phyloP scores from a whole-genome alignment of 2,113 vertebrate species.

The Oryzias curvinotus region DNA sequence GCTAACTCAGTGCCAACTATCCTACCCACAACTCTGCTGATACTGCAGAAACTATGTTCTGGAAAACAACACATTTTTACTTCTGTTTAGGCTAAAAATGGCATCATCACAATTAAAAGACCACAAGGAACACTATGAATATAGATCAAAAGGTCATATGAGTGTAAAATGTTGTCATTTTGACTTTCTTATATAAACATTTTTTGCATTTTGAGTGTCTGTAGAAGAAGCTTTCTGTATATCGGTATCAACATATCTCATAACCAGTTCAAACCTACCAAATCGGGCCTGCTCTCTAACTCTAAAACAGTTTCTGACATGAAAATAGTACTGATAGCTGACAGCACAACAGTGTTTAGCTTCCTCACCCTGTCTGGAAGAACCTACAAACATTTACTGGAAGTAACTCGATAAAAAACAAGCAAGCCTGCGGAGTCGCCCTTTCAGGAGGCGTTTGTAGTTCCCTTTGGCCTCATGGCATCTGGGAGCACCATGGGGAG shows the following conservation, averaged over 20 bases:
- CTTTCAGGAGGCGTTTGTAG: conserved; percentile 58
- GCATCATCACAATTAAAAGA: too few relatives aligned
- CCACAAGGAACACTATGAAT: too few relatives aligned
- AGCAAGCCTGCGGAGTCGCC: conserved; percentile 25
- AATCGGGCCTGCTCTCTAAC: not conserved
- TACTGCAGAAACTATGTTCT: too few relatives aligned
- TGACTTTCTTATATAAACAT: too few relatives aligned
- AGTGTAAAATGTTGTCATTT: too few relatives aligned
- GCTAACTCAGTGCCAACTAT: too few relatives aligned
- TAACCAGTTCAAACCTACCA: not conserved
- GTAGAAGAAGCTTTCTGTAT: too few relatives aligned
- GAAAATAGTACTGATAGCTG: not conserved
- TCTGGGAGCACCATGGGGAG: conserved; percentile 71
- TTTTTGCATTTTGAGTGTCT: not conserved
- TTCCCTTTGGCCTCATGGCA: conserved; percentile 63
- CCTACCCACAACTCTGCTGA: too few relatives aligned
- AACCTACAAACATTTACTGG: conserved; percentile 48
- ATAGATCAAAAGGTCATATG: too few relatives aligned
- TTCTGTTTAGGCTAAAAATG: too few relatives aligned
- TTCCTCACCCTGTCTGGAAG: conserved; percentile 12
- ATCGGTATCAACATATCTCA: too few relatives aligned
- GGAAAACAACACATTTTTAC: too few relatives aligned
- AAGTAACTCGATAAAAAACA: conserved; percentile 38
- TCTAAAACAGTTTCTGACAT: not conserved
- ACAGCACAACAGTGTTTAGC: conserved; percentile 12